Percentiles rank a stretch among this genome's conserved stretches.
These are phyloP conservation scores for Drosophila ogumai DNA, from an alignment of 1,140 invertebrate species.

Conservation along the genomic window DNA sequence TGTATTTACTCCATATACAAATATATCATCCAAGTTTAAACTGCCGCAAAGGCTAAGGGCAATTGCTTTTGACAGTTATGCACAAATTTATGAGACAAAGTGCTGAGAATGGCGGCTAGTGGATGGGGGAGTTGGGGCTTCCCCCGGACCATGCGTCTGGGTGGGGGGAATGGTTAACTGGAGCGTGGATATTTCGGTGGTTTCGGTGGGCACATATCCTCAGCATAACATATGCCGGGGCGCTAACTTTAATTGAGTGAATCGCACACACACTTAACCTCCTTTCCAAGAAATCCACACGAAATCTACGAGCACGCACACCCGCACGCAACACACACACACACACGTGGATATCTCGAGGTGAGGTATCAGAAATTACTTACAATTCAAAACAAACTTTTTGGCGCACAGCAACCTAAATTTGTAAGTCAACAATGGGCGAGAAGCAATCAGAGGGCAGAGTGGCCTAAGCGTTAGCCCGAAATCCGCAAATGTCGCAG, in stretches of 20 bases:
- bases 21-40: constrained; percentile 83
- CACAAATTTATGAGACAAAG: constrained; percentile 82
- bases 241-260: constrained; percentile 75
- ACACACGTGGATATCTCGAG: constrained; percentile 44
- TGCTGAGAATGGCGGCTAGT: constrained; percentile 50
- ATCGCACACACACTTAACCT: constrained; percentile 37
- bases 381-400: constrained; percentile 83
- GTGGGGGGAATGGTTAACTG: not conserved
- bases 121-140: constrained; percentile 1
- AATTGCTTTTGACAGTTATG: constrained; percentile 83
- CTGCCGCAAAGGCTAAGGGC: constrained; percentile 81
- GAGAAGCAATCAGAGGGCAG: constrained; percentile 18
- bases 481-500: constrained; percentile 79
- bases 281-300: constrained; percentile 6
- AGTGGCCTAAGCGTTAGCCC: constrained; percentile 64
- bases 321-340: not conserved
- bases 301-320: not conserved
- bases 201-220: constrained; percentile 21
- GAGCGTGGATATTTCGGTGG: constrained; percentile 32
- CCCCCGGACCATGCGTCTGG: not conserved
- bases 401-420: constrained; percentile 74
- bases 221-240: constrained; percentile 41
- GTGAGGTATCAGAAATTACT: constrained; percentile 81
- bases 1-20: constrained; percentile 68
- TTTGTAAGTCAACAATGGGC: constrained; percentile 80